Conservation (phyloP, 2,113 vertebrate species). For the Hypanus sabinus region DNA sequence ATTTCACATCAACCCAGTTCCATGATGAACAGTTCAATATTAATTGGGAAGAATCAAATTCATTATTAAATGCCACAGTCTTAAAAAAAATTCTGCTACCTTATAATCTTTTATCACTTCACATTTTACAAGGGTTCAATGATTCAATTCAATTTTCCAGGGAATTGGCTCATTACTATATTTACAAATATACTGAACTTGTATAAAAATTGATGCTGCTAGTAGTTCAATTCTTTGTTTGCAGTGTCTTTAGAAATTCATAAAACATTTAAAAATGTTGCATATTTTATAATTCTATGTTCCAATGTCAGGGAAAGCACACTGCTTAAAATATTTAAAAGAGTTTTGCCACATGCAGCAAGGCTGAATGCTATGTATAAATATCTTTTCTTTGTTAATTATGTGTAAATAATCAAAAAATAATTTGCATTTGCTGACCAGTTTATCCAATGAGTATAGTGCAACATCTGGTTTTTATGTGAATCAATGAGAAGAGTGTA, state of each 20-base stretch:
- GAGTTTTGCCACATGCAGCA: neutral
- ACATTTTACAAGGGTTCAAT: conserved; percentile 16
- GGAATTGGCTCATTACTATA: neutral
- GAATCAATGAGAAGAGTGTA: neutral
- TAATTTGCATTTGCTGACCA: neutral
- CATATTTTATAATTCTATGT: neutral
- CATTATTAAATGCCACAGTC: conserved; percentile 37
- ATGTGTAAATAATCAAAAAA: neutral
- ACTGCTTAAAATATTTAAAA: neutral
- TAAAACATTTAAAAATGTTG: conserved; percentile 14
- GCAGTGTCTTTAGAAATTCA: neutral
- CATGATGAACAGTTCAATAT: conserved; percentile 59
- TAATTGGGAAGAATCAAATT: conserved; percentile 38
- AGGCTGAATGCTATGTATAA: neutral
- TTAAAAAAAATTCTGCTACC: conserved; percentile 19
- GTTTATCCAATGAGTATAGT: neutral
- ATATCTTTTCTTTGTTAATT: neutral
- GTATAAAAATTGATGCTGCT: neutral
- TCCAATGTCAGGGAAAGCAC: neutral
- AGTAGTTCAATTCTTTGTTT: neutral
- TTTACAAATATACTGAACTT: neutral
- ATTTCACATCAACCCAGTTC: conserved; percentile 79
- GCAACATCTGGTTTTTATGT: neutral
- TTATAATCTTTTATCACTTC: conserved; percentile 25
- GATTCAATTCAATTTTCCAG: conserved; percentile 17